Evolutionary conservation across 2,888 invertebrate species (phyloP).

Genomic region (Netelia virgata): DNA sequence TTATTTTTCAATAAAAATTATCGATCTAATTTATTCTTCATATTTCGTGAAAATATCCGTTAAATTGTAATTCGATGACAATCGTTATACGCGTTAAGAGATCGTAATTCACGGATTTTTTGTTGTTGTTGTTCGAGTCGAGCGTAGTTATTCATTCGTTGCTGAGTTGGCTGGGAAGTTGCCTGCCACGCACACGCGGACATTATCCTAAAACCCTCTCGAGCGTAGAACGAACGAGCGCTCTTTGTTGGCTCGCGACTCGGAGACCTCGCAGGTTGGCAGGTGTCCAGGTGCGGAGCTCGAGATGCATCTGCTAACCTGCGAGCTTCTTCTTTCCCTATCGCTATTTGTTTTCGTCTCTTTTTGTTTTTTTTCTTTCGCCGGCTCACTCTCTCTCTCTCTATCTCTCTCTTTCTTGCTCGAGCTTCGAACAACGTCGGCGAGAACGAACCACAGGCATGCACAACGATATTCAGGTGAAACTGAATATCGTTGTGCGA

Average conservation of each 20-base stretch:
- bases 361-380: constrained; percentile 15
- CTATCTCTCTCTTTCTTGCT: constrained; percentile 13
- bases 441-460: constrained; percentile 17
- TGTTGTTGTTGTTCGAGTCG: too few species aligned
- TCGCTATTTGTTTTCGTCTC: constrained; percentile 52
- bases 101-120: too few species aligned
- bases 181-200: background rate
- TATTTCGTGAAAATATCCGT: too few species aligned
- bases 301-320: constrained; percentile 78
- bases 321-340: constrained; percentile 55
- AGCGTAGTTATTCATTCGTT: too few species aligned
- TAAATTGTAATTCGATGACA: too few species aligned
- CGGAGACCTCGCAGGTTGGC: constrained; percentile 73
- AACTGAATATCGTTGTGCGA: too few species aligned
- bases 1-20: too few species aligned
- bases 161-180: background rate
- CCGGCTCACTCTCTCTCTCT: constrained; percentile 7
- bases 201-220: constrained; percentile 42
- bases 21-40: too few species aligned
- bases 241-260: constrained; percentile 63
- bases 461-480: constrained; percentile 6
- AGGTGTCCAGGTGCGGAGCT: constrained; percentile 74
- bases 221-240: constrained; percentile 41
- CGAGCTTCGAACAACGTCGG: background rate
- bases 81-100: too few species aligned